These are phyloP conservation scores for Alectoris magna DNA, from an alignment of 2,797 vertebrate genomes.

Conservation along the genomic window DNA sequence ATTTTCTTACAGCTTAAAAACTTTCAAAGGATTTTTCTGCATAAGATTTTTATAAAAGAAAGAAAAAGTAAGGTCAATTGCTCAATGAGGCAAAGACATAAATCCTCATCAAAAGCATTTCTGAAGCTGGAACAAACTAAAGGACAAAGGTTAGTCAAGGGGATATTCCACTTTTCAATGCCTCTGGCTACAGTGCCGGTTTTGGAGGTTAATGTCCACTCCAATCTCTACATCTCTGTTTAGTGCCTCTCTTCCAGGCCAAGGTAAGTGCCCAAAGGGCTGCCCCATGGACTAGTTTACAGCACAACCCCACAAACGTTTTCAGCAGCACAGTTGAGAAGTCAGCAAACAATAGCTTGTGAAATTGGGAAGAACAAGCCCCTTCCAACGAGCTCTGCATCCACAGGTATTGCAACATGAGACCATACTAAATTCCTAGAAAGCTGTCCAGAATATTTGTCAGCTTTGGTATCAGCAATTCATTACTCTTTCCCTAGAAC, in stretches of 20 bases:
- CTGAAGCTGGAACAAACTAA: constrained; percentile 22
- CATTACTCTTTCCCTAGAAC: neutral
- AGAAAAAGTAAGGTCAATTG: neutral
- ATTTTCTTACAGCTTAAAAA: neutral
- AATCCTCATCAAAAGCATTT: constrained; percentile 33
- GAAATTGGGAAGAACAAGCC: neutral
- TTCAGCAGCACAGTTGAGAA: neutral
- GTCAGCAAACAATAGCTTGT: neutral
- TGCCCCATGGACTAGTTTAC: neutral
- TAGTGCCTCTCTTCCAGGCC: neutral
- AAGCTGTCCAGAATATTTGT: neutral
- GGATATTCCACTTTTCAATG: constrained; percentile 1
- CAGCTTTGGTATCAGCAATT: neutral
- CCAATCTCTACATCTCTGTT: neutral
- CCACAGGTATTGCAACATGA: neutral
- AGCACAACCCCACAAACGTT: rapidly evolving
- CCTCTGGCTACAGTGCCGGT: constrained; percentile 13
- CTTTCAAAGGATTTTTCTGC: neutral
- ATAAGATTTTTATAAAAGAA: neutral
- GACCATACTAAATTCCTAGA: neutral
- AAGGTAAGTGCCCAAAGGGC: neutral
- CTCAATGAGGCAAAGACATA: constrained; percentile 19
- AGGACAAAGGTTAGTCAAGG: constrained; percentile 50
- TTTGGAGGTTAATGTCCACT: constrained; percentile 13
- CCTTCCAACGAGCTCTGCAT: neutral